Evolutionary conservation across 2,797 vertebrate species (phyloP), one percentile per base, ranked within the genome.

Genomic region (Xenops minutus): DNA sequence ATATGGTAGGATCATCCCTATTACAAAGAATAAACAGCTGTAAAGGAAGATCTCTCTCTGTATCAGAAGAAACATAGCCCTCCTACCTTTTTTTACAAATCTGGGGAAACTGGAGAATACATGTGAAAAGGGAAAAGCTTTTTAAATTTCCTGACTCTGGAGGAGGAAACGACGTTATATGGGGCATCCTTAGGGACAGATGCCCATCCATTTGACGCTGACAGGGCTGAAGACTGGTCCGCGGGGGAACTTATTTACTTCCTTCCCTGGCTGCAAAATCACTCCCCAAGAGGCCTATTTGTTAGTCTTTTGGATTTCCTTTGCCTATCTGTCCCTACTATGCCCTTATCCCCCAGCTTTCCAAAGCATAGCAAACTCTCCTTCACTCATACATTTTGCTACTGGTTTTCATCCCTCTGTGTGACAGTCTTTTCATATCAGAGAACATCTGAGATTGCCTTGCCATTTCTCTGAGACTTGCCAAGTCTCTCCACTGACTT

Each of bases 131-230:
- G 17, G 3, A 82, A 78, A 63, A 75, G 9, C 2, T n/a, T 73
- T 58, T 48, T 43, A 26, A 73, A 29, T 7, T 43, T 86, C 64
- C 34, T 51, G 30, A 49, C 11, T 67, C 20, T 51, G 10, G 14
- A 0, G 1, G n/a, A 61, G 63, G 66, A 84, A 71, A 49, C 9
- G 0, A 17, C 0, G 0, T 48, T 15, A 15, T 56, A 3, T 15
- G 20, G 44, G 23, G 10, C 0, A 0, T n/a, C 27, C 1, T 0
- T 12, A 58, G 59, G 24, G 78, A 51, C 0, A 2, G 30, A 55
- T 16, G 10, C 16, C 14, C 29, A 63, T 5, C 6, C 2, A 1
- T 14, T 43, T 79, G 39, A 22, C 58, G 27, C 55, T 79, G 36
- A 43, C 12, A 68, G 23, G 7, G 34, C 19, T 86, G 22, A 77